Percentiles rank a stretch among this genome's conserved stretches.
Evolutionary conservation across 2,888 invertebrate species (phyloP).

Genomic region (Siphonodentalium dalli): DNA sequence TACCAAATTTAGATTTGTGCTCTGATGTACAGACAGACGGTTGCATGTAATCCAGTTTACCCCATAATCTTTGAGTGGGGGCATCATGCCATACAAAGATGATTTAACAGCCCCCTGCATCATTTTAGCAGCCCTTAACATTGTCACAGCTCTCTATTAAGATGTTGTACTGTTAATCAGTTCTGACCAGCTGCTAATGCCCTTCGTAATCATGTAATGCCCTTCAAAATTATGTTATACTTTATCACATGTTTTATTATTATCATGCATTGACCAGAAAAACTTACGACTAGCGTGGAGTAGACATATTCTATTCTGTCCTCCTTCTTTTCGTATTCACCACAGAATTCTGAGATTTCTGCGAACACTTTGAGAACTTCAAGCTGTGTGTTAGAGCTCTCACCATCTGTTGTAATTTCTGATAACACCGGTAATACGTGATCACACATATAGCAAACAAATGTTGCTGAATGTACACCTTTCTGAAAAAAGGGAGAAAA

Average conservation of each 20-base stretch:
- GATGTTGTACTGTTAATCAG: too few relatives aligned
- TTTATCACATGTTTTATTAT: neutral
- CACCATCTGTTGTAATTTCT: constrained; percentile 42
- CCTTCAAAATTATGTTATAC: too few relatives aligned
- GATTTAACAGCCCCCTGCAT: too few relatives aligned
- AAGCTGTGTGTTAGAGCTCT: constrained; percentile 69
- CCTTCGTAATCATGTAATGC: too few relatives aligned
- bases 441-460: constrained; percentile 83
- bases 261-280: neutral
- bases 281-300: constrained; percentile 77
- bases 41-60: too few relatives aligned
- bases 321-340: constrained; percentile 78
- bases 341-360: constrained; percentile 81
- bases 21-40: too few relatives aligned
- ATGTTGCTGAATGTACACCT: constrained; percentile 84
- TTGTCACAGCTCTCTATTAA: too few relatives aligned
- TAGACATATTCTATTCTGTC: constrained; percentile 80
- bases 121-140: too few relatives aligned
- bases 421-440: constrained; percentile 77
- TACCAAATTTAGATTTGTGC: too few relatives aligned
- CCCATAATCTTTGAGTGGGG: too few relatives aligned
- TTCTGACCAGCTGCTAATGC: too few relatives aligned
- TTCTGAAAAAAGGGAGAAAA: constrained; percentile 69
- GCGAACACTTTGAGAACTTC: constrained; percentile 87
- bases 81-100: too few relatives aligned